These are phyloP conservation scores for Coranthus polyacanthus DNA, from an alignment of 2,797 vertebrate genomes.

Conservation along the genomic window DNA sequence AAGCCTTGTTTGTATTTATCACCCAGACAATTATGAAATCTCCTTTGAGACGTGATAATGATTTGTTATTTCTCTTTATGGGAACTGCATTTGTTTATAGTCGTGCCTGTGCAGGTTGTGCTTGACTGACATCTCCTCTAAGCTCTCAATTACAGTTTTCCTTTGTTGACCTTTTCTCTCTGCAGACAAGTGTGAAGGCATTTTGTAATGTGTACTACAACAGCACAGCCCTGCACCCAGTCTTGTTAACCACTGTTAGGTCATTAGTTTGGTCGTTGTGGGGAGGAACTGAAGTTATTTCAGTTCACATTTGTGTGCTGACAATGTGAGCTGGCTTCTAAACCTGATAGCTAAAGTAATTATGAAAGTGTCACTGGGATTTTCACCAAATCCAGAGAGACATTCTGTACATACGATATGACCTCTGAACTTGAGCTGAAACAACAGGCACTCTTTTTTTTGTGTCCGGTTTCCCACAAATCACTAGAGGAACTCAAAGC, in stretches of 20 bases:
- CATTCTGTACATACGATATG: constrained; percentile 30
- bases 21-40: constrained; percentile 22
- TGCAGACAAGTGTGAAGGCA: constrained; percentile 20
- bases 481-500: too few species aligned
- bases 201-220: constrained; percentile 27
- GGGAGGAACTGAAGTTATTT: constrained; percentile 70
- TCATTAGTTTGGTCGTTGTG: constrained; percentile 57
- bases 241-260: constrained; percentile 50
- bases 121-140: constrained; percentile 47
- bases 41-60: constrained; percentile 9
- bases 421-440: constrained; percentile 50
- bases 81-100: constrained; percentile 27
- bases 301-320: constrained; percentile 39
- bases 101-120: constrained; percentile 43
- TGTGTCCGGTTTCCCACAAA: constrained; percentile 28
- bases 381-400: constrained; percentile 28
- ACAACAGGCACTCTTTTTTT: constrained; percentile 40
- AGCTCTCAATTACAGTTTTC: constrained; percentile 10
- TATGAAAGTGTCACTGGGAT: constrained; percentile 43
- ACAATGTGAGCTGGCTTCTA: constrained; percentile 39
- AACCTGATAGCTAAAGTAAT: constrained; percentile 24
- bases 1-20: constrained; percentile 23
- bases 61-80: constrained; percentile 12
- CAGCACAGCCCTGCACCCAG: constrained; percentile 53
- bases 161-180: constrained; percentile 31